Conservation (phyloP, 1,140 invertebrate genomes). For the Aphaenogaster rudis region DNA sequence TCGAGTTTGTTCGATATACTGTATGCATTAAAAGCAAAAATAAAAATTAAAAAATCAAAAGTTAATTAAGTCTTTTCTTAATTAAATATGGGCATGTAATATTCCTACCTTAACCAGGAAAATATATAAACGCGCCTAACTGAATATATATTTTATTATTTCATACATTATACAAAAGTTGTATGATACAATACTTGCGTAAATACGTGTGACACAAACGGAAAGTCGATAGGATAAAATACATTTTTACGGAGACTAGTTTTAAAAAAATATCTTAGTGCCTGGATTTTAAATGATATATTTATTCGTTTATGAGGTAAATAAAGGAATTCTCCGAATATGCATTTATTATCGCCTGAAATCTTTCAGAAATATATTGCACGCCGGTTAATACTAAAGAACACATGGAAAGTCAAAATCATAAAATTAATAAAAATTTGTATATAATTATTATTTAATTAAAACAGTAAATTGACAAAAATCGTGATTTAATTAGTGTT, state of each 20-base stretch:
- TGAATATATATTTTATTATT: slow-evolving; percentile 70
- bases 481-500: slow-evolving; percentile 1
- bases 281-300: slow-evolving; percentile 1
- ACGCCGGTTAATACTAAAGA: background rate
- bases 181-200: slow-evolving; percentile 51
- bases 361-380: background rate
- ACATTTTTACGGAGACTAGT: slow-evolving; percentile 28
- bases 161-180: slow-evolving; percentile 64
- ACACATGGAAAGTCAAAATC: background rate
- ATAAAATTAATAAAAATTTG: background rate
- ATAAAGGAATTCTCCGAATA: background rate
- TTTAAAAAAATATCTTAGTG: slow-evolving; percentile 9
- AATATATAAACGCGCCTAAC: slow-evolving; percentile 37
- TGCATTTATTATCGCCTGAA: too few relatives aligned
- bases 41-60: slow-evolving; percentile 61
- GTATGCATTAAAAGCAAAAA: slow-evolving; percentile 65
- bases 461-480: background rate
- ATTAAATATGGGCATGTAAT: background rate
- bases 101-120: background rate
- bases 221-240: slow-evolving; percentile 13
- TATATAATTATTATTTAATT: background rate
- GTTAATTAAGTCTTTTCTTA: background rate
- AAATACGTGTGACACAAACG: slow-evolving; percentile 9
- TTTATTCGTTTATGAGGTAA: slow-evolving; percentile 13
- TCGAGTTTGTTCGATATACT: slow-evolving; percentile 71